Conservation (phyloP, 1,140 invertebrate species). For the Camponotus vicinus region DNA sequence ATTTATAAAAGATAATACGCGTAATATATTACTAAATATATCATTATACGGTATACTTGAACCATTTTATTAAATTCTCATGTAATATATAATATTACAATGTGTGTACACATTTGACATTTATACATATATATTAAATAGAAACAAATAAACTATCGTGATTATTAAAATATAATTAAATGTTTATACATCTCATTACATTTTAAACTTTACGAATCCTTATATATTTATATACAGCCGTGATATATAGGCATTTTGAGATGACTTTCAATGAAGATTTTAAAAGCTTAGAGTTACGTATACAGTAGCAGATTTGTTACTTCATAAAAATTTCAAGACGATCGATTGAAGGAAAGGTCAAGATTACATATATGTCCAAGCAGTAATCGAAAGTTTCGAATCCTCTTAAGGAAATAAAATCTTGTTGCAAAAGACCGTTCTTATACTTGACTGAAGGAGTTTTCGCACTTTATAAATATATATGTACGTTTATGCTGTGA, state of each 20-base stretch:
- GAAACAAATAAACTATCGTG: not conserved
- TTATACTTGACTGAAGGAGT: conserved; percentile 11
- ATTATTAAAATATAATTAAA: not conserved
- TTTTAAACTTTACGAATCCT: not conserved
- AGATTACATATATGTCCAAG: conserved; percentile 33
- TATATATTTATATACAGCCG: not conserved
- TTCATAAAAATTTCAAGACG: conserved; percentile 63
- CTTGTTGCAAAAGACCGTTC: conserved; percentile 41
- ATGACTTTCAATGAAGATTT: conserved; percentile 36
- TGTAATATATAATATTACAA: not conserved
- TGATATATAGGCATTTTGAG: not conserved
- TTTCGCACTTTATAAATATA: conserved; percentile 5
- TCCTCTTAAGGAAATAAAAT: conserved; percentile 71
- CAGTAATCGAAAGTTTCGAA: conserved; percentile 49
- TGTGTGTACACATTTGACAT: not conserved
- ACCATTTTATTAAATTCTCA: not conserved
- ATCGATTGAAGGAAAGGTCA: conserved; percentile 63
- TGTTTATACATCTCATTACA: not conserved
- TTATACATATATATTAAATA: conserved; percentile 8
- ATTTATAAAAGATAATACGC: not conserved
- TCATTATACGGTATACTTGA: not conserved
- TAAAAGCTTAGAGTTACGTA: conserved; percentile 28
- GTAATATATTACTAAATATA: not conserved
- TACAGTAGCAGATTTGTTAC: conserved; percentile 34
- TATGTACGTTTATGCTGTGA: conserved; percentile 9